Conservation (phyloP, 2,797 vertebrate species). For the Catharus ustulatus region DNA sequence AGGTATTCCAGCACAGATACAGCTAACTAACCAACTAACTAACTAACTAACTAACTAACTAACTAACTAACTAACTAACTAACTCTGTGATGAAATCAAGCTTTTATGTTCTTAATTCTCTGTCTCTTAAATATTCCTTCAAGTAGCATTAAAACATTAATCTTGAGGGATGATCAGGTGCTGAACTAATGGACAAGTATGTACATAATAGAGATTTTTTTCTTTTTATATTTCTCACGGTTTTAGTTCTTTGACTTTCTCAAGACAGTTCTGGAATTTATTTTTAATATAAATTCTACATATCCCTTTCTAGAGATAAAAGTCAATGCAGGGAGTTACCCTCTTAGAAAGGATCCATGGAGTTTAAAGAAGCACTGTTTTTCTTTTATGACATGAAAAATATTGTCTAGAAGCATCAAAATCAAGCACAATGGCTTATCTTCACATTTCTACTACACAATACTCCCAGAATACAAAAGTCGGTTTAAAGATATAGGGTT, state of each 20-base stretch:
- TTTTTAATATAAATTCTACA: not conserved
- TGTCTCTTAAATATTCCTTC: not conserved
- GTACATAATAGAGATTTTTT: not conserved
- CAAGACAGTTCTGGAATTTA: not conserved
- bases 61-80: not conserved
- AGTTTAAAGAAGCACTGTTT: not conserved
- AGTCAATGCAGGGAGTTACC: not conserved
- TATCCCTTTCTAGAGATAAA: not conserved
- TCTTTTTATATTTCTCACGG: not conserved
- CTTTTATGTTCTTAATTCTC: not conserved
- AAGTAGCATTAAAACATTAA: not conserved
- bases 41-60: not conserved
- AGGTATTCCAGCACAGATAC: not conserved
- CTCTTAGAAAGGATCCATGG: not conserved
- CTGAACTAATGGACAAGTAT: not conserved
- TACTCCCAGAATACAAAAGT: not conserved
- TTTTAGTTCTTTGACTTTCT: not conserved
- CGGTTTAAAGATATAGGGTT: not conserved
- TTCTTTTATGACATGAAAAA: not conserved
- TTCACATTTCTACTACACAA: not conserved
- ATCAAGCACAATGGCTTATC: not conserved
- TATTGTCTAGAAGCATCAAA: not conserved
- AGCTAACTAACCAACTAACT: not conserved
- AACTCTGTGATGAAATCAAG: not conserved
- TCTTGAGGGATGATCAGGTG: not conserved